Evolutionary conservation across 2,113 vertebrate species (phyloP), one percentile per base, ranked within the genome.

Genomic region (Meles meles): DNA sequence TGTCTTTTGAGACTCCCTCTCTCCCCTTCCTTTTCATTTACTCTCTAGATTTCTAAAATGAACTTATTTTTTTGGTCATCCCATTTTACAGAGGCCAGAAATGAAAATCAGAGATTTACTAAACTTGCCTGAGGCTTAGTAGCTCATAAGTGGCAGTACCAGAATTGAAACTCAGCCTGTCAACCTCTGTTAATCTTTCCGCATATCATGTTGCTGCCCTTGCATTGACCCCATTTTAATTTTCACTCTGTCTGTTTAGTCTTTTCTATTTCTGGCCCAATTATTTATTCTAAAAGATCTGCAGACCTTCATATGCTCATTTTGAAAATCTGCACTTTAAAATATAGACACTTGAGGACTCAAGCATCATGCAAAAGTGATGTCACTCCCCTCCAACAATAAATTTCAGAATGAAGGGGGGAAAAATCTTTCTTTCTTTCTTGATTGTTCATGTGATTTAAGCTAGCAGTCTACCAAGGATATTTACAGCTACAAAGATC

Each of bases 311-410:
- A 57, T 29, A 3, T 76, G 25, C 27, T 80, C 17, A 44, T 49
- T 97, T 82, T 71, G 20, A 91, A 97, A 67, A 15, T 21, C 1
- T 20, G n/a, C 14, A 67, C 44, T n/a, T 96, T 93, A 61, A 96
- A 88, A 42, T 93, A 39, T 29, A 95, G 31, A 89, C 7, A 42
- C 34, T 37, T 86, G 52, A 29, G 49, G 7, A 82, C 47, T 82
- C 14, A 61, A 21, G 69, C 21, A 31, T n/a, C 55, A 23, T 85
- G 27, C 8, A 88, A 91, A 94, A 72, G 7, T 88, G n/a, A 55
- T 71, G 27, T 63, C 25, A 65, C 14, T 67, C 8, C 49, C 5
- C 18, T 83, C 21, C 52, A 87, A 77, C 27, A 74, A 57, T 92
- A 95, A 61, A 82, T 85, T 88, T 81, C 7, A 89, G 13, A 65